phyloP scores from a whole-genome alignment of 2,888 invertebrate genomes.

The Drosophila incognita region DNA sequence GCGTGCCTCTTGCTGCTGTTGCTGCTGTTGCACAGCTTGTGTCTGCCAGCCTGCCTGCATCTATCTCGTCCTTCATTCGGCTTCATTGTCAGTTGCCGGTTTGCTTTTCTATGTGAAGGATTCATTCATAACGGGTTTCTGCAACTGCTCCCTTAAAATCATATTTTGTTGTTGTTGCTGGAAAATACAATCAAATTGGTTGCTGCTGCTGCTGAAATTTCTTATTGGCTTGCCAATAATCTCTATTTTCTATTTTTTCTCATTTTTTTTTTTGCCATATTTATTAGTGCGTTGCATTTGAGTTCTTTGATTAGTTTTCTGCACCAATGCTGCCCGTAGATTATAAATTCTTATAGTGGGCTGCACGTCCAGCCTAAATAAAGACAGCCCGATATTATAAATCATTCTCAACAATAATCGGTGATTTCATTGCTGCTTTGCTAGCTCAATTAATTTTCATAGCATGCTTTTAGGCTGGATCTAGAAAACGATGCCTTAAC shows the following conservation, averaged over 20 bases:
- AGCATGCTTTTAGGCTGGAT: constrained; percentile 42
- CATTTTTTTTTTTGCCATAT: constrained; percentile 14
- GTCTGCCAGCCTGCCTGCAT: constrained; percentile 11
- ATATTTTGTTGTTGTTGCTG: constrained; percentile 28
- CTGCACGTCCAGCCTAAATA: constrained; percentile 19
- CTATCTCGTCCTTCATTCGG: constrained; percentile 2
- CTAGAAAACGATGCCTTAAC: constrained; percentile 11
- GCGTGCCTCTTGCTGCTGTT: constrained; percentile 33
- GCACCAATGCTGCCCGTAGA: constrained; percentile 38
- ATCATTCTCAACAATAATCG: neutral
- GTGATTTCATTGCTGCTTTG: neutral
- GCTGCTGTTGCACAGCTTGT: constrained; percentile 19
- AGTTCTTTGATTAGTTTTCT: constrained; percentile 67
- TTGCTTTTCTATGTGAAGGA: constrained; percentile 33
- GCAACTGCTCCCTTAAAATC: constrained; percentile 27
- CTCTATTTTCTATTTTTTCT: constrained; percentile 36
- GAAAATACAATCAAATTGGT: constrained; percentile 54
- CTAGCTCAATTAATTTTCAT: neutral
- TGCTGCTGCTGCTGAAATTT: constrained; percentile 45
- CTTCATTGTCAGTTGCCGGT: constrained; percentile 56
- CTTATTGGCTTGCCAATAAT: constrained; percentile 64
- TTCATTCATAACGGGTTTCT: constrained; percentile 39
- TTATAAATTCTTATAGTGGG: constrained; percentile 31
- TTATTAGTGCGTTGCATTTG: constrained; percentile 56
- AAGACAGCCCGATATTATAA: constrained; percentile 7